Percentiles rank a stretch among this genome's conserved stretches.
Conservation (phyloP, 2,797 vertebrate species). For the Poecile montanus region DNA sequence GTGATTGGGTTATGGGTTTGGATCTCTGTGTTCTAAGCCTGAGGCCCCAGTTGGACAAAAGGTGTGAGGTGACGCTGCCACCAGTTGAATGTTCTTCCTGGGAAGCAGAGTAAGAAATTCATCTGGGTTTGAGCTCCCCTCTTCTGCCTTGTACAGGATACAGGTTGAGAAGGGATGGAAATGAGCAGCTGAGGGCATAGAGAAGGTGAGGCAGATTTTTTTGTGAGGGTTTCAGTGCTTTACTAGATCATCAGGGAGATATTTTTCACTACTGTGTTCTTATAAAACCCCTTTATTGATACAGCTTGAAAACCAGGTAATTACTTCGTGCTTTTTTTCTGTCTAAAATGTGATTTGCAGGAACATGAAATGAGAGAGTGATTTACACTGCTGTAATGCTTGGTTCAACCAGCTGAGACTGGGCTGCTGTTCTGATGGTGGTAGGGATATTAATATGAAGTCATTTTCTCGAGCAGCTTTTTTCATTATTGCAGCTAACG, state of each 20-base stretch:
- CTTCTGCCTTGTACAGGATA: background rate
- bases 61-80: fast-evolving
- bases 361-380: background rate
- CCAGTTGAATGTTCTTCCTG: background rate
- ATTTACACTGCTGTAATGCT: background rate
- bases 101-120: background rate
- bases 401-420: background rate
- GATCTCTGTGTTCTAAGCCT: background rate
- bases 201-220: background rate
- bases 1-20: background rate
- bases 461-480: background rate
- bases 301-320: background rate
- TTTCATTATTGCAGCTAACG: background rate
- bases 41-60: background rate
- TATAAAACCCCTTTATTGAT: background rate
- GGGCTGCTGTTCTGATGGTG: background rate
- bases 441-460: background rate
- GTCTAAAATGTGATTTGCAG: background rate
- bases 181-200: background rate
- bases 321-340: background rate
- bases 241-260: background rate
- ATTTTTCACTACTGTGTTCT: background rate
- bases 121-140: background rate
- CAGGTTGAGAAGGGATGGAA: background rate
- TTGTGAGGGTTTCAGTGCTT: background rate